Evolutionary conservation across 1,140 invertebrate genomes (phyloP), one percentile per base, ranked within the genome.

Genomic region (Drosophila azteca): DNA sequence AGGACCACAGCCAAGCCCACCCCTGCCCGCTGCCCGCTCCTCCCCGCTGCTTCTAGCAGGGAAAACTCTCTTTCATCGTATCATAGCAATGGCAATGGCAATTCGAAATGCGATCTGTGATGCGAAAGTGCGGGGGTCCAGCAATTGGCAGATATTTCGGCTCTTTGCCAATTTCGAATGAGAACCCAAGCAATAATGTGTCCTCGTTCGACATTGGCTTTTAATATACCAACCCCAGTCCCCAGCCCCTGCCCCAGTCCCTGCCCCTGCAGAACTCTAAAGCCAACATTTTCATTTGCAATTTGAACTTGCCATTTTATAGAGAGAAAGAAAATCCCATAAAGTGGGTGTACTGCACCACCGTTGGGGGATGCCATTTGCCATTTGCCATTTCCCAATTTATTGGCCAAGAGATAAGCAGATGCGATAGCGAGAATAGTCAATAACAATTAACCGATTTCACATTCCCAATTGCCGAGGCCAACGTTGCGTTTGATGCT

Each of bases 151-250:
- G 70, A 41, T 65, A 64, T 74, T 74, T 57, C 66, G 41, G 39
- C 50, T 50, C 29, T 59, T 78, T 60, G 84, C 51, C 69, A 74
- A 78, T 87, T 75, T 87, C 84, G 57, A 77, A 64, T 71, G 67
- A 50, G 81, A 78, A 77, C 69, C 67, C 71, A 65, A 76, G 62
- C 78, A 77, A 75, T 77, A 71, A 82, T 85, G 81, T 68, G 73
- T 69, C 73, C 31, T 53, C 73, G 45, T 88, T 85, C 82, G 78
- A 88, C 82, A 66, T 67, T 50, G 73, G 79, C 78, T 82, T 85
- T 85, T 85, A 87, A 85, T 85, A 85, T 72, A 57, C 35, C 53
- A 13, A 3, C 35, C 35, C 17, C 17, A 20, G 17, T n/a, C n/a
- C n/a, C n/a, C n/a, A n/a, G n/a, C n/a, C n/a, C n/a, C n/a, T n/a